Evolutionary conservation across 1,140 invertebrate species (phyloP).

Genomic region (Calliphora vicina): DNA sequence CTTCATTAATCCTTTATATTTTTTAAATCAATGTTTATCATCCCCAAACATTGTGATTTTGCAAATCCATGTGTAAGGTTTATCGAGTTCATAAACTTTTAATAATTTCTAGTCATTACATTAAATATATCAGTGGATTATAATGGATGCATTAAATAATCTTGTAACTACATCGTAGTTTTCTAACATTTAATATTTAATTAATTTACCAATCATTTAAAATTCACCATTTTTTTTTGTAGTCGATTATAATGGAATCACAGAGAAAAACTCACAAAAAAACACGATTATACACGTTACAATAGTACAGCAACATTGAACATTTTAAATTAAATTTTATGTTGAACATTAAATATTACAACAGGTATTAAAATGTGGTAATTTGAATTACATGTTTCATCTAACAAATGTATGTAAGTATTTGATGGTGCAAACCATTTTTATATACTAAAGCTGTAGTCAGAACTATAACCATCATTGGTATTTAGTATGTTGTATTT

Average conservation of each 20-base stretch:
- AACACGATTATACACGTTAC: not conserved
- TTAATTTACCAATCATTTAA: conserved; percentile 21
- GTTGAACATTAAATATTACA: conserved; percentile 24
- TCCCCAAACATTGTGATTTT: too few relatives aligned
- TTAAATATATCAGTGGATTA: too few relatives aligned
- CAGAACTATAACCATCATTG: too few relatives aligned
- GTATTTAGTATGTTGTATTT: too few relatives aligned
- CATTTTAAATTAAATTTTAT: conserved; percentile 30
- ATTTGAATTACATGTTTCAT: not conserved
- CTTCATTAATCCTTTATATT: too few relatives aligned
- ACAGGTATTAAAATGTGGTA: conserved; percentile 27
- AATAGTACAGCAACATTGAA: not conserved
- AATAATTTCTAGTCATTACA: too few relatives aligned
- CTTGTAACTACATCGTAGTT: not conserved
- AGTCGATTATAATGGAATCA: not conserved
- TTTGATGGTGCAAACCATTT: not conserved
- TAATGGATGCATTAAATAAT: too few relatives aligned
- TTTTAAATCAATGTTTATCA: too few relatives aligned
- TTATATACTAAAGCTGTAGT: not conserved
- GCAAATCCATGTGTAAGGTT: too few relatives aligned
- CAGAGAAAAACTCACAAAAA: not conserved
- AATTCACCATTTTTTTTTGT: not conserved
- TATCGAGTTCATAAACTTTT: too few relatives aligned
- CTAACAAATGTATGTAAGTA: not conserved
- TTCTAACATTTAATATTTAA: conserved; percentile 25